Percentiles rank a stretch among this genome's conserved stretches.
These are phyloP conservation scores for Andrena fulva DNA, from an alignment of 2,888 invertebrate species.

Conservation along the genomic window DNA sequence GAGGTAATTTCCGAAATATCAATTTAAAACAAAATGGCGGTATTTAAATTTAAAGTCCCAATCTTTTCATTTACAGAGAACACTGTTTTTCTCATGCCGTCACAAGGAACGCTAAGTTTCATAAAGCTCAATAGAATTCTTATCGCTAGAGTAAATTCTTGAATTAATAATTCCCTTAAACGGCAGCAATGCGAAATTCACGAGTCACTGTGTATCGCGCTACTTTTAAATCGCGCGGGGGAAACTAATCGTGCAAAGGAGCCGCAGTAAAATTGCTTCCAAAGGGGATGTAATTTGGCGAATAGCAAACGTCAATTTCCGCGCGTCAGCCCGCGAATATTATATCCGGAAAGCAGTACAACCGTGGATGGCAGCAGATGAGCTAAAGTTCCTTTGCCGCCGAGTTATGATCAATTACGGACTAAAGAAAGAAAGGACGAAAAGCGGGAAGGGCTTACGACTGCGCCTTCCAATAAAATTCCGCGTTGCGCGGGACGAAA, in stretches of 20 bases:
- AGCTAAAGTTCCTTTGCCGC: conserved; percentile 49
- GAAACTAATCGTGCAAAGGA: conserved; percentile 1
- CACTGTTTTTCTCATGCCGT: no score
- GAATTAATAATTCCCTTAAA: no score
- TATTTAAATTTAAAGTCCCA: no score
- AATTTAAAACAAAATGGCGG: no score
- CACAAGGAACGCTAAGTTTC: no score
- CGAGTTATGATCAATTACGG: conserved; percentile 63
- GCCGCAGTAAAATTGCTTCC: not conserved
- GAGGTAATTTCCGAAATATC: no score
- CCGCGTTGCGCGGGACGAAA: conserved; percentile 55
- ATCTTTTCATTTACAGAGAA: no score
- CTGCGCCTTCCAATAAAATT: conserved; percentile 62
- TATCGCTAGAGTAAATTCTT: no score
- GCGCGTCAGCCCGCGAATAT: conserved; percentile 16
- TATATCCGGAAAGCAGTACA: not conserved
- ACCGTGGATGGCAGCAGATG: conserved; percentile 13
- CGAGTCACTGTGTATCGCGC: no score
- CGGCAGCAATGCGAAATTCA: no score
- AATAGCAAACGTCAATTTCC: not conserved
- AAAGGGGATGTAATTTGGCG: not conserved
- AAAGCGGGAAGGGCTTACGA: conserved; percentile 52
- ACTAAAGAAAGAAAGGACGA: conserved; percentile 37
- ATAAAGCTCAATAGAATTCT: no score
- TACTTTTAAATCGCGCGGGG: no score